These are phyloP conservation scores for Apodemus agrarius DNA, from an alignment of 2,797 vertebrate species.

Conservation along the genomic window DNA sequence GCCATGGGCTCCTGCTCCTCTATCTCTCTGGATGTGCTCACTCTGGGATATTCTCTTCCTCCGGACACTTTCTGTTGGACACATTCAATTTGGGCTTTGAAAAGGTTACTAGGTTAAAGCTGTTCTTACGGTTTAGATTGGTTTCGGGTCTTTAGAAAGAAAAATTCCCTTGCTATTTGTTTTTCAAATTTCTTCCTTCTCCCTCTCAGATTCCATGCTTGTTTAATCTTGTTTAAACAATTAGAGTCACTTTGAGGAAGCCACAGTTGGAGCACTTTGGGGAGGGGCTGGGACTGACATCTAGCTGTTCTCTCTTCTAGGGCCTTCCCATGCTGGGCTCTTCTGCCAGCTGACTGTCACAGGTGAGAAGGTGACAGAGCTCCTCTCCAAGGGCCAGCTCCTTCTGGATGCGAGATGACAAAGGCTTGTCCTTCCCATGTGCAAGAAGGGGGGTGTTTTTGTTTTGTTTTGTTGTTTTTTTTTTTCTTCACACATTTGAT, in stretches of 20 bases:
- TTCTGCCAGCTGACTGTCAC: neutral
- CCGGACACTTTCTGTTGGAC: neutral
- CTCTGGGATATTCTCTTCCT: constrained; percentile 33
- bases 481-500: neutral
- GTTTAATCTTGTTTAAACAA: constrained; percentile 80
- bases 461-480: neutral
- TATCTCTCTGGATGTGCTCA: neutral
- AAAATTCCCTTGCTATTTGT: constrained; percentile 64
- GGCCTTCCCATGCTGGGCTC: neutral
- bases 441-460: neutral
- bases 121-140: constrained; percentile 65
- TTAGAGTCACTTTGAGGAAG: constrained; percentile 70
- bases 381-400: neutral
- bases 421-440: constrained; percentile 18
- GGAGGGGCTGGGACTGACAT: neutral
- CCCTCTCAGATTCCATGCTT: constrained; percentile 77
- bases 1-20: neutral
- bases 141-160: constrained; percentile 62
- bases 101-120: neutral
- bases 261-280: constrained; percentile 31
- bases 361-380: neutral
- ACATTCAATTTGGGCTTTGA: neutral
- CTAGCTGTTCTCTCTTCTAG: neutral
- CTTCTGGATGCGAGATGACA: neutral
- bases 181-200: constrained; percentile 60